Evolutionary conservation across 2,797 vertebrate genomes (phyloP), one percentile per base, ranked within the genome.

Genomic region (Anguilla anguilla): DNA sequence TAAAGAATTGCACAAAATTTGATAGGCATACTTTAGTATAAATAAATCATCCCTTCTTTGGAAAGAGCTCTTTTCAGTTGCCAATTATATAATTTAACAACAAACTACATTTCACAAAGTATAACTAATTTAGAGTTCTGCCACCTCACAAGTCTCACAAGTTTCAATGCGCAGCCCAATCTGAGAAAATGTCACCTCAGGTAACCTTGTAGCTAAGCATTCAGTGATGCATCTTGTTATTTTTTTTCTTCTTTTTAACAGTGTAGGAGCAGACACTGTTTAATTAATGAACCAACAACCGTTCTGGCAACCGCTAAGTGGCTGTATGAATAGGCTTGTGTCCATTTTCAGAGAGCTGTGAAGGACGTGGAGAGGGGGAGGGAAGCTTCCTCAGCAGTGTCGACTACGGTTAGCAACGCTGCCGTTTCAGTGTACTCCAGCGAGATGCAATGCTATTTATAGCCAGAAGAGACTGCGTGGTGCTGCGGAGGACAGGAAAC

Each of bases 371-470:
- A 22, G 74, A 43, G 74, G 72, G 74, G 39, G 74, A 72, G 31
- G 74, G 6, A 43, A 7, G 15, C 39, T 77, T 22, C 74, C 74
- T 22, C 39, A 15, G 74, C 74, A 19, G 13, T 39, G 69, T 74
- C 69, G 69, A 31, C 69, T 74, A 35, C 74, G 17, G 35, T 77
- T 77, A 46, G 74, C 74, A 22, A 43, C 13, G 74, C 74, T 15
- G 74, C 74, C 15, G 69, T 74, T 74, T 74, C 69, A 35, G 28
- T 39, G 69, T 39, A 77, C 74, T 77, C 74, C 35, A 77, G 35
- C 35, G 35, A 77, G 35, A 77, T 43, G 74, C 74, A n/a, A n/a
- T n/a, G n/a, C 74, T 77, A 77, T 77, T 77, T 77, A 77, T 77
- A 77, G 74, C 74, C 4, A n/a, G 74, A 43, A 77, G 39, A 43